phyloP scores from a whole-genome alignment of 2,113 vertebrate species.

The Mixornis gularis region DNA sequence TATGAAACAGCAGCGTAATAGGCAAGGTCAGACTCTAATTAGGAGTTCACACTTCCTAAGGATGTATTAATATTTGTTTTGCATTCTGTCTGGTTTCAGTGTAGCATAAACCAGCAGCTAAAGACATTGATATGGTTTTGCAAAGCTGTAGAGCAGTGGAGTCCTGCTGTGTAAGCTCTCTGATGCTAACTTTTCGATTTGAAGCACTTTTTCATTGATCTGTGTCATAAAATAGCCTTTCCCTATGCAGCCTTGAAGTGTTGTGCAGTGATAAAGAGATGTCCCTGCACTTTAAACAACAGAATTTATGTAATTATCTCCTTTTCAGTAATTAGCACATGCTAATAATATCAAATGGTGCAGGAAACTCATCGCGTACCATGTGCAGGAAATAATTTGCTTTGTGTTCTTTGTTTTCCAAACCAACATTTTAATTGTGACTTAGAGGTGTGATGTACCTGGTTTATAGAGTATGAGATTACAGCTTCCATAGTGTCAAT shows the following conservation, averaged over 20 bases:
- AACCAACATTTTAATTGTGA: background rate
- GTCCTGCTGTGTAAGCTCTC: background rate
- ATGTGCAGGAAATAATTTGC: background rate
- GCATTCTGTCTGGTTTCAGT: background rate
- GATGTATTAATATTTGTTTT: background rate
- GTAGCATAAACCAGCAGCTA: background rate
- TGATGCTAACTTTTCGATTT: background rate
- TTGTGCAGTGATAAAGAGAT: background rate
- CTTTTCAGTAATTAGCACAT: background rate
- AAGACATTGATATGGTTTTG: background rate
- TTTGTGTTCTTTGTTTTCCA: background rate
- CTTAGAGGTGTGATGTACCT: background rate
- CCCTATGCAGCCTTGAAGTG: background rate
- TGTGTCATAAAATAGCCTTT: background rate
- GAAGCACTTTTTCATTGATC: background rate
- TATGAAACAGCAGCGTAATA: background rate
- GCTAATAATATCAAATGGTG: accelerated
- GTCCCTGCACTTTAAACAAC: background rate
- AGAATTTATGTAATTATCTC: background rate
- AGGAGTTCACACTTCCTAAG: background rate
- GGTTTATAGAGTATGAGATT: background rate
- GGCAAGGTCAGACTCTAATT: background rate
- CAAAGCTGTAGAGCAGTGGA: background rate
- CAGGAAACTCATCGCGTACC: background rate
- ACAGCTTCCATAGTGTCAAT: background rate